Evolutionary conservation across 2,797 vertebrate species (phyloP).

Genomic region (Pantherophis vulpinus): DNA sequence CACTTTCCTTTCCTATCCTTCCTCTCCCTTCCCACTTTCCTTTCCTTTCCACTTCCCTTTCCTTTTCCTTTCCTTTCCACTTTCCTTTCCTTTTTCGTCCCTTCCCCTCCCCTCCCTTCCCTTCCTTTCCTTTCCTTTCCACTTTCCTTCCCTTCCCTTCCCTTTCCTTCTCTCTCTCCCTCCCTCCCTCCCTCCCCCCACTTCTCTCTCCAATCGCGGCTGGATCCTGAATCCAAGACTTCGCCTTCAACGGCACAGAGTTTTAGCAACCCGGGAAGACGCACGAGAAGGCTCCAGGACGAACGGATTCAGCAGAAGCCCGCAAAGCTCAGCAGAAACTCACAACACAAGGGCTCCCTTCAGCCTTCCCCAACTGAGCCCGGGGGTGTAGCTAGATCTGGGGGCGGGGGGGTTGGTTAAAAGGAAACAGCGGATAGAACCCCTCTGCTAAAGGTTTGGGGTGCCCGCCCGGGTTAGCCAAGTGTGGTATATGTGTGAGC

Average conservation of each 20-base stretch:
- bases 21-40: too few relatives aligned
- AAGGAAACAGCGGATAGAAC: not conserved
- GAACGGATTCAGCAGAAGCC: not conserved
- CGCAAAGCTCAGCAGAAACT: not conserved
- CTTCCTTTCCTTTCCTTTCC: too few relatives aligned
- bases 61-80: too few relatives aligned
- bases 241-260: not conserved
- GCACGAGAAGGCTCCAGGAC: not conserved
- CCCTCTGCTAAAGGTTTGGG: too few relatives aligned
- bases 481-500: not conserved
- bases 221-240: not conserved
- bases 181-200: fast-evolving
- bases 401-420: too few relatives aligned
- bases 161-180: too few relatives aligned
- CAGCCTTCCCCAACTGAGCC: not conserved
- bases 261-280: not conserved
- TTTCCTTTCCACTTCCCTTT: too few relatives aligned
- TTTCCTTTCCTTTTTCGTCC: too few relatives aligned
- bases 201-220: not conserved
- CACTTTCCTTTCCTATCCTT: too few relatives aligned
- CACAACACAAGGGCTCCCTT: not conserved
- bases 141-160: too few relatives aligned
- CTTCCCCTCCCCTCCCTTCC: too few relatives aligned
- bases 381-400: not conserved
- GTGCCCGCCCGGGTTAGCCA: not conserved